Base-by-base conservation (phyloP, 2,113 vertebrate genomes). In the Cercocebus atys region DNA sequence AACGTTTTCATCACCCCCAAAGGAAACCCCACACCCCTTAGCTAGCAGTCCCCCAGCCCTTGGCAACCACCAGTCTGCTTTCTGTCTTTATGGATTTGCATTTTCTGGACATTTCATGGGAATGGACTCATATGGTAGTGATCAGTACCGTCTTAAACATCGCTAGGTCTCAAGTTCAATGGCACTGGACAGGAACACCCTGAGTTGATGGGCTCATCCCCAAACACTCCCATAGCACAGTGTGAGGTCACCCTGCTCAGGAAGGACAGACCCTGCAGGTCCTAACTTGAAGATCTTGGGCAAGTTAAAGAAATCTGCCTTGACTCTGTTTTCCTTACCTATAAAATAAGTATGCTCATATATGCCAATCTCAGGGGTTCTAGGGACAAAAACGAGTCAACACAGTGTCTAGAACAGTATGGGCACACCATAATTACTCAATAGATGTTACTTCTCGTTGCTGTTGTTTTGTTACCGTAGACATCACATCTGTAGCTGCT, bases 381-480 rank as follows among this genome's bases (percentile, higher is more conserved):
- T 3, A 4, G 4, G 27, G 27, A 68, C 1, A 35, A 1, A 11
- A 32, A 75, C 1, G 45, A 47, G 1, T 14, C 32, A 20, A 32
- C 22, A 30, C 25, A 47, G 70, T 10, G 75, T 47, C 52, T 17
- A 4, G 32, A 43, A 52, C 1, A 10, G 78, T 0, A 17, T 5
- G 52, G 68, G 57, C 23, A 13, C 27, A 27, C 13, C 20, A 93
- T 5, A 2, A 1, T 59, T 0, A 0, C 20, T 35, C 40, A 10
- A 0, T 0, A 3, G 61, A 22, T 1, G 16, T 8, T 1, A 20
- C 9, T 40, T 38, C 55, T 75, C 4, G 0, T 0, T 1, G 9
- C 7, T 27, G 20, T 1, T 1, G 68, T 3, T 13, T 4, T 43
- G 6, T 8, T 1, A 0, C 27, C 5, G 7, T 50, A 43, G 32